These are phyloP conservation scores for Labeo calbasu DNA, from an alignment of 2,797 vertebrate species.

Conservation along the genomic window DNA sequence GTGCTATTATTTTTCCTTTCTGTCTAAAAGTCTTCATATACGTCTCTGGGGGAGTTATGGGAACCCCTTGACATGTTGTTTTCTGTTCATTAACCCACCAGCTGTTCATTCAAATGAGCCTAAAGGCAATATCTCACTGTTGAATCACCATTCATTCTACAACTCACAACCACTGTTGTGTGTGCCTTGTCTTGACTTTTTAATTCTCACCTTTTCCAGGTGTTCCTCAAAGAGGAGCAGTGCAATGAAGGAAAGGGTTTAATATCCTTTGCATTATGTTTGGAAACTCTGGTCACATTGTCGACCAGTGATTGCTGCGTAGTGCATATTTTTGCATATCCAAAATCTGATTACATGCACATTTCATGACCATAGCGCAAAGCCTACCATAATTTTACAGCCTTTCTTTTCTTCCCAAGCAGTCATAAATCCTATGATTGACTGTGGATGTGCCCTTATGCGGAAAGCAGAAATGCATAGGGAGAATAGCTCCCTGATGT, in stretches of 20 bases:
- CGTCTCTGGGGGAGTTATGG: conserved; percentile 75
- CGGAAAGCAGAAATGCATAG: conserved; percentile 70
- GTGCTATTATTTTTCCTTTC: conserved; percentile 74
- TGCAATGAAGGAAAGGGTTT: background rate
- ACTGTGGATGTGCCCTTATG: conserved; percentile 68
- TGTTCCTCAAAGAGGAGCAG: background rate
- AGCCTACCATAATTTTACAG: conserved; percentile 40
- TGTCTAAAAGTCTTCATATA: conserved; percentile 70
- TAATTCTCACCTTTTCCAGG: conserved; percentile 61
- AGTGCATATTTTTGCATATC: conserved; percentile 31
- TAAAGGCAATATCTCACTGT: conserved; percentile 77
- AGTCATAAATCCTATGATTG: conserved; percentile 74
- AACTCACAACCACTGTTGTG: conserved; percentile 66
- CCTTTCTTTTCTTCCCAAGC: conserved; percentile 34
- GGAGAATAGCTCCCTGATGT: conserved; percentile 81
- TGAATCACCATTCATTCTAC: conserved; percentile 69
- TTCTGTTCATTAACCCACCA: conserved; percentile 87
- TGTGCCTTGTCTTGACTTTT: background rate
- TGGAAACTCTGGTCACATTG: background rate
- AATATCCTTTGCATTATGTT: conserved; percentile 2
- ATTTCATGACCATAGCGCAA: conserved; percentile 49
- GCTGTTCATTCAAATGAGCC: conserved; percentile 86
- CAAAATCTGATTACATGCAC: conserved; percentile 37
- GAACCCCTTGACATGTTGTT: conserved; percentile 82
- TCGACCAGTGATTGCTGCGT: background rate